A percentile compares a stretch with the other conserved stretches of the same genome.
Evolutionary conservation across 92 coral and sea anemone species (phyloP).

Genomic region (Plumapathes pennacea): DNA sequence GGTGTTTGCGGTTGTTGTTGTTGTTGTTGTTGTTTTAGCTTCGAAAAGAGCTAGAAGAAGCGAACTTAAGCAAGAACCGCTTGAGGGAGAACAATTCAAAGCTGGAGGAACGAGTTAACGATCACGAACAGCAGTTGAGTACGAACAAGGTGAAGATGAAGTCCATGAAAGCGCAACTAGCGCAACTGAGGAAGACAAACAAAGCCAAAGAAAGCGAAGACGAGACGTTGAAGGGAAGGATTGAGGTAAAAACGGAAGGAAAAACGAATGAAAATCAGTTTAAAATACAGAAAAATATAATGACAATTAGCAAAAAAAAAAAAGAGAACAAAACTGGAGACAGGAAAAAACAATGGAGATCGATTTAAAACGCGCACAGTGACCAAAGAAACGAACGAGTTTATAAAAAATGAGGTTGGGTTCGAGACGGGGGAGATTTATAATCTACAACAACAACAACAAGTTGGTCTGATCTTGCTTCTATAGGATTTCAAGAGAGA

Average conservation of each 20-base stretch:
- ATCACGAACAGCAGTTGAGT: slow-evolving; percentile 48
- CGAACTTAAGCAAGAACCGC: slow-evolving; percentile 37
- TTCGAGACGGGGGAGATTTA: no score
- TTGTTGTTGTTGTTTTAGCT: slow-evolving; percentile 44
- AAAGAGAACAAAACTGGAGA: no score
- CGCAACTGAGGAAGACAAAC: slow-evolving; percentile 55
- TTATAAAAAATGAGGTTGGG: no score
- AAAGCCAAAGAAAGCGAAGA: slow-evolving; percentile 64
- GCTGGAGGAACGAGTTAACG: slow-evolving; percentile 63
- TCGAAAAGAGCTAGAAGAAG: slow-evolving; percentile 81
- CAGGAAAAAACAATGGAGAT: no score
- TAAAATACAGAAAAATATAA: no score
- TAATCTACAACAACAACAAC: no score
- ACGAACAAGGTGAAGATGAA: slow-evolving; percentile 54
- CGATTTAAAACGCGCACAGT: no score
- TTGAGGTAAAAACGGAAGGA: slow-evolving; percentile 45
- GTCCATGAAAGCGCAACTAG: slow-evolving; percentile 65
- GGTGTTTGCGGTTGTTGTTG: no score
- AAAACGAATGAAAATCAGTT: no score
- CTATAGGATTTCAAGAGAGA: slow-evolving; percentile 73
- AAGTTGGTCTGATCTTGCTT: no score
- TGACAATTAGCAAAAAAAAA: no score
- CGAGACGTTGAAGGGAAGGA: slow-evolving; percentile 52
- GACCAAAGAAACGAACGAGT: no score
- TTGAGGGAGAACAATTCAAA: slow-evolving; percentile 66